Percentiles rank a stretch among this genome's conserved stretches.
Conservation (phyloP, 2,797 vertebrate species). For the Melanogrammus aeglefinus region DNA sequence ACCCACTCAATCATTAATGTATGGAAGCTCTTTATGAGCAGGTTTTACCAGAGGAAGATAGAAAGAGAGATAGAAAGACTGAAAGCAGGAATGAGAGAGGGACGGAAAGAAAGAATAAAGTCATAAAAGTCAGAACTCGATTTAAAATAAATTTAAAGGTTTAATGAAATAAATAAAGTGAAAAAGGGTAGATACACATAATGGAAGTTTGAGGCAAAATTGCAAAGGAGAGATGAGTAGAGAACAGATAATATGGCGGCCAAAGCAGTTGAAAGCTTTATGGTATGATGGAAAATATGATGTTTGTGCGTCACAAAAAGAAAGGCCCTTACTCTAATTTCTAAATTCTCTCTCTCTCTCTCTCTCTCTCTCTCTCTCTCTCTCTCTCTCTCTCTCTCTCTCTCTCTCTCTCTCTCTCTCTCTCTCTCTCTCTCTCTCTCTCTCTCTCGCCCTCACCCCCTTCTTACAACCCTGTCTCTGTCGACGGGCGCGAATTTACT, state of each 20-base stretch:
- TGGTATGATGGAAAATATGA: neutral
- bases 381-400: neutral
- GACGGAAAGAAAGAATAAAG: neutral
- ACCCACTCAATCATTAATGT: constrained; percentile 67
- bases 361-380: constrained; percentile 13
- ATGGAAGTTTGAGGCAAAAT: neutral
- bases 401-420: constrained; percentile 10
- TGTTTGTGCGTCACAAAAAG: neutral
- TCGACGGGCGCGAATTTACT: constrained; percentile 88
- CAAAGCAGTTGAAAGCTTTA: neutral
- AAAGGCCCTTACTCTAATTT: neutral
- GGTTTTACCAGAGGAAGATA: constrained; percentile 61
- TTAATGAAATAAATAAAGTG: neutral
- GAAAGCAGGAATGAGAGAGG: neutral
- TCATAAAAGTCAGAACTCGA: neutral
- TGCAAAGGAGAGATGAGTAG: neutral
- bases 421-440: neutral
- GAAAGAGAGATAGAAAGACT: neutral
- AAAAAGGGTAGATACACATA: neutral
- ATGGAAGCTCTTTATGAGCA: constrained; percentile 32
- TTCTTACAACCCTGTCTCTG: constrained; percentile 60
- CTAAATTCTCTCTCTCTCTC: neutral
- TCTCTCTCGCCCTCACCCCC: neutral
- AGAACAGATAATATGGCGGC: neutral
- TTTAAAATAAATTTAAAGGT: neutral